Base-by-base conservation (phyloP, 2,888 invertebrate species). In the Embidobia sp. region DNA sequence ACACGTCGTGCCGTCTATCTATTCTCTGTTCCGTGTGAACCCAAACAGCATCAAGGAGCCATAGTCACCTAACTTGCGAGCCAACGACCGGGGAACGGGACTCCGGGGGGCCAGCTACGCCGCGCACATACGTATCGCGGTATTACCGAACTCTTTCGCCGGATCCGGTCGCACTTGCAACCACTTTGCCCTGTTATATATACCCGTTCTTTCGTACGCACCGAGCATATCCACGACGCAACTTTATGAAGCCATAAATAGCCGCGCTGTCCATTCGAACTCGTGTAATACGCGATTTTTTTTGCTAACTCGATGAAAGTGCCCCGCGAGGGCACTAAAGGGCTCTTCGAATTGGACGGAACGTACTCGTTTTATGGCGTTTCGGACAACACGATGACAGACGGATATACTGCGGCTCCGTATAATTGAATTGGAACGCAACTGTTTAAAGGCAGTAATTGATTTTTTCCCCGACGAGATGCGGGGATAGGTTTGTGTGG, bases 61-160 rank as follows among this genome's bases (percentile, higher is more conserved):
- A 44, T 61, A 78, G 75, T 78, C 80, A 69, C 69, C 75, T 72
- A 77, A 67, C 66, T 66, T 46, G 73, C 79, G 44, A 22, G 10
- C 29, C 27, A 15, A 29, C n/a, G 48, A 29, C 29, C 29, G 48
- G 40, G n/a, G n/a, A n/a, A n/a, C n/a, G n/a, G n/a, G n/a, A n/a
- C n/a, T n/a, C n/a, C n/a, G n/a, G n/a, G n/a, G n/a, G n/a, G n/a
- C n/a, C n/a, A n/a, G n/a, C n/a, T n/a, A 80, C 85, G 83, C 80
- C 79, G 77, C 75, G 85, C 85, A 87, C 89, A 89, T 89, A 89
- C 88, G 86, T 88, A 89, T 88, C 82, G 86, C 79, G 69, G 83
- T 84, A 89, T 89, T 89, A 89, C 80, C 86, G 83, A 83, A 78
- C 82, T 84, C 84, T 82, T 80, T 83, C 74, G 37, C 6, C 66